These are phyloP conservation scores for Drosophila lacteicornis DNA, from an alignment of 1,140 invertebrate species.

Conservation along the genomic window DNA sequence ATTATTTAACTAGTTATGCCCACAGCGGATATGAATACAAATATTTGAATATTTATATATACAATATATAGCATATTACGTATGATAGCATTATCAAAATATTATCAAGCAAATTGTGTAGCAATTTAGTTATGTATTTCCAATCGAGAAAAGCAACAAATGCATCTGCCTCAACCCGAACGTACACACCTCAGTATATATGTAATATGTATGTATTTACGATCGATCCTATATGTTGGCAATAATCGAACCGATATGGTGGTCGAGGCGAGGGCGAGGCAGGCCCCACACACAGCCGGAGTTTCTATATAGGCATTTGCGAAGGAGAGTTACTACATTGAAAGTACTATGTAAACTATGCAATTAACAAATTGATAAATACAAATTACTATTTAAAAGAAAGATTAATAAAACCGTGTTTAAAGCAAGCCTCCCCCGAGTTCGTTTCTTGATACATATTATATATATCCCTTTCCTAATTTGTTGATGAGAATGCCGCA, in stretches of 20 bases:
- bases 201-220: slow-evolving; percentile 24
- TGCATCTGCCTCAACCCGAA: slow-evolving; percentile 56
- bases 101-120: slow-evolving; percentile 68
- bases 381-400: slow-evolving; percentile 69
- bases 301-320: slow-evolving; percentile 42
- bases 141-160: slow-evolving; percentile 47
- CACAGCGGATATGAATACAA: slow-evolving; percentile 48
- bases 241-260: slow-evolving; percentile 40
- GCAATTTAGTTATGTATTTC: slow-evolving; percentile 74
- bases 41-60: slow-evolving; percentile 48
- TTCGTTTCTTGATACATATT: slow-evolving; percentile 20
- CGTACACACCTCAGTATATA: slow-evolving; percentile 36
- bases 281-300: slow-evolving; percentile 14
- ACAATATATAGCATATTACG: slow-evolving; percentile 49
- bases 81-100: slow-evolving; percentile 68
- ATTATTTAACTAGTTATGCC: slow-evolving; percentile 65
- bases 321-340: slow-evolving; percentile 41
- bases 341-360: slow-evolving; percentile 69
- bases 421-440: slow-evolving; percentile 40
- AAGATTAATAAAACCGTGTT: slow-evolving; percentile 76
- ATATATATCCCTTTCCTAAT: slow-evolving; percentile 24
- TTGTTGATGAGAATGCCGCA: slow-evolving; percentile 52
- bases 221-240: slow-evolving; percentile 51
- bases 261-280: slow-evolving; percentile 5
- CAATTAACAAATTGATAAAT: slow-evolving; percentile 80